Percentiles rank a stretch among this genome's conserved stretches.
phyloP scores from a whole-genome alignment of 1,140 invertebrate genomes.

The Carcinoscorpius rotundicauda region DNA sequence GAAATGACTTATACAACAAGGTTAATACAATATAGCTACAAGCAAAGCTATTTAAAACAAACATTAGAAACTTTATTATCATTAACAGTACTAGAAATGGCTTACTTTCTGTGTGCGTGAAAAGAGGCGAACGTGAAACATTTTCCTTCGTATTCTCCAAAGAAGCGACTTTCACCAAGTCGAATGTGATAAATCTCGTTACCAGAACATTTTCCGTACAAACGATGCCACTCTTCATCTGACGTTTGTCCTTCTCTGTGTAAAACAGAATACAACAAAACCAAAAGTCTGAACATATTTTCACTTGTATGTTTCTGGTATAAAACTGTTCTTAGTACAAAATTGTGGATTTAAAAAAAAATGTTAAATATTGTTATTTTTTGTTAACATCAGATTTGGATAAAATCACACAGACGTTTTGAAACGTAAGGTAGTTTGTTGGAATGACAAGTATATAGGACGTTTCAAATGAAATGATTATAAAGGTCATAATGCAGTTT shows the following conservation, averaged over 20 bases:
- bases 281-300: constrained; percentile 21
- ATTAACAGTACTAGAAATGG: constrained; percentile 6
- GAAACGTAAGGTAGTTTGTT: too few species aligned
- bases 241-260: constrained; percentile 90
- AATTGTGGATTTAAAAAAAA: too few species aligned
- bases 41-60: constrained; percentile 5
- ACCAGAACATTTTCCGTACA: constrained; percentile 96
- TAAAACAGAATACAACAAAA: constrained; percentile 8
- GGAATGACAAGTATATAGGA: too few species aligned
- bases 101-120: constrained; percentile 93
- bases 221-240: constrained; percentile 89
- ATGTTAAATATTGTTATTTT: too few species aligned
- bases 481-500: too few species aligned
- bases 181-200: constrained; percentile 98
- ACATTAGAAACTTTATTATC: constrained; percentile 24
- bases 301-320: not conserved
- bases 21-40: not conserved
- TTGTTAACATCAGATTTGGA: too few species aligned
- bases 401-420: too few species aligned
- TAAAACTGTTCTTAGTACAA: too few species aligned
- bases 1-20: not conserved
- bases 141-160: constrained; percentile 95
- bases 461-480: too few species aligned
- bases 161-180: constrained; percentile 88
- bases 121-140: constrained; percentile 98